Conservation (phyloP, 1,140 invertebrate genomes). For the Parasteatoda tepidariorum region DNA sequence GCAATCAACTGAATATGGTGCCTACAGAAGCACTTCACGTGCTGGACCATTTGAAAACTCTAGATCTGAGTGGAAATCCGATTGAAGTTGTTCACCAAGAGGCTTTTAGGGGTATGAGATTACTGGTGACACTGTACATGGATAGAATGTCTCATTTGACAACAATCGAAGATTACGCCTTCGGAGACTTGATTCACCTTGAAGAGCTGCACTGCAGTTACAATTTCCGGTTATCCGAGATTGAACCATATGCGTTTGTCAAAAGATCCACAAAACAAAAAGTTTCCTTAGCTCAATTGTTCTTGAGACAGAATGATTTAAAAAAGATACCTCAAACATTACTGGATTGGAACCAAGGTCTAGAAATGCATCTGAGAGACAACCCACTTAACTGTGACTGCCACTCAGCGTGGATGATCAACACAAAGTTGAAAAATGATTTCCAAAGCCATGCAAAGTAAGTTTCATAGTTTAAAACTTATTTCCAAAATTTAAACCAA, state of each 20-base stretch:
- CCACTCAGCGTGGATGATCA: constrained; percentile 58
- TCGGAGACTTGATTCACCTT: constrained; percentile 56
- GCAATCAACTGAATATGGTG: constrained; percentile 41
- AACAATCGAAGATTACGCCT: constrained; percentile 60
- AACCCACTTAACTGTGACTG: constrained; percentile 63
- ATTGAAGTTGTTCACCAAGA: constrained; percentile 32
- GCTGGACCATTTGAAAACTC: constrained; percentile 1
- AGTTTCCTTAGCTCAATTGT: constrained; percentile 30
- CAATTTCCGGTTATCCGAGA: constrained; percentile 39
- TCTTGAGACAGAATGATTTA: constrained; percentile 26
- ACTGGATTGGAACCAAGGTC: constrained; percentile 27
- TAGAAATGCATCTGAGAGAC: constrained; percentile 51
- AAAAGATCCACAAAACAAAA: constrained; percentile 31
- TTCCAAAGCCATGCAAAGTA: constrained; percentile 41
- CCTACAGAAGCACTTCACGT: constrained; percentile 52
- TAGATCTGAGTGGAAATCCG: constrained; percentile 61
- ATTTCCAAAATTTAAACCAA: too few species aligned
- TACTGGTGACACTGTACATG: constrained; percentile 33
- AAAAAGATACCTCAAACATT: constrained; percentile 1
- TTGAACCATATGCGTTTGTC: constrained; percentile 51
- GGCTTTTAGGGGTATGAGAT: constrained; percentile 48
- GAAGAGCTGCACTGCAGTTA: constrained; percentile 51
- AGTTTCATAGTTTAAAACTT: not conserved
- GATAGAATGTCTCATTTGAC: constrained; percentile 53
- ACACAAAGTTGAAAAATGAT: constrained; percentile 32